Evolutionary conservation across 2,797 vertebrate species (phyloP).

Genomic region (Microchirus variegatus): DNA sequence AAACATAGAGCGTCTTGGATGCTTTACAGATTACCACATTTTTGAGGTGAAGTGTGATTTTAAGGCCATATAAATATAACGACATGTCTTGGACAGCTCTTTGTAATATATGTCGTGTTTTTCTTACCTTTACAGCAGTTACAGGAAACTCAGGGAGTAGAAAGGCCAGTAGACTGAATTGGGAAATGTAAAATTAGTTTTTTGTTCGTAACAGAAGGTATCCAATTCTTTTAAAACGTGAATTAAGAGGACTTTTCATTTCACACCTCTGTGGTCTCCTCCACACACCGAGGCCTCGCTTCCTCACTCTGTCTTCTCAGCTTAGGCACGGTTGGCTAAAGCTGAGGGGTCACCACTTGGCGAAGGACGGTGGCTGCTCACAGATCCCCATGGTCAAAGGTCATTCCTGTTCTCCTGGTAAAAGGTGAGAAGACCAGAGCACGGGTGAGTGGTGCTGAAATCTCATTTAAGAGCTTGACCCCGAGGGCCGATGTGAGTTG

Average conservation of each 20-base stretch:
- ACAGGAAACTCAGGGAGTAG: background rate
- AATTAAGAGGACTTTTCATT: constrained; percentile 43
- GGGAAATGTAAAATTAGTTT: background rate
- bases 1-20: background rate
- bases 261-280: constrained; percentile 47
- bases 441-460: constrained; percentile 77
- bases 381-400: constrained; percentile 53
- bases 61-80: background rate
- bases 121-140: constrained; percentile 16
- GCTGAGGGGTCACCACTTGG: constrained; percentile 43
- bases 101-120: no score
- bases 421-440: constrained; percentile 63
- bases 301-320: constrained; percentile 34
- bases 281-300: constrained; percentile 24
- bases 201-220: background rate
- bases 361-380: constrained; percentile 51
- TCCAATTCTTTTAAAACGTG: background rate
- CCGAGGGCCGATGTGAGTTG: constrained; percentile 51
- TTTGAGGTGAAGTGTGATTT: background rate
- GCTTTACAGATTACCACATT: background rate
- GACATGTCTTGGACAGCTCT: no score
- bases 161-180: background rate
- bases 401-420: constrained; percentile 59
- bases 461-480: constrained; percentile 81
- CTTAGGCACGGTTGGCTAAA: constrained; percentile 46